Conservation (phyloP, 2,113 vertebrate genomes). For the Thamnophis sirtalis region DNA sequence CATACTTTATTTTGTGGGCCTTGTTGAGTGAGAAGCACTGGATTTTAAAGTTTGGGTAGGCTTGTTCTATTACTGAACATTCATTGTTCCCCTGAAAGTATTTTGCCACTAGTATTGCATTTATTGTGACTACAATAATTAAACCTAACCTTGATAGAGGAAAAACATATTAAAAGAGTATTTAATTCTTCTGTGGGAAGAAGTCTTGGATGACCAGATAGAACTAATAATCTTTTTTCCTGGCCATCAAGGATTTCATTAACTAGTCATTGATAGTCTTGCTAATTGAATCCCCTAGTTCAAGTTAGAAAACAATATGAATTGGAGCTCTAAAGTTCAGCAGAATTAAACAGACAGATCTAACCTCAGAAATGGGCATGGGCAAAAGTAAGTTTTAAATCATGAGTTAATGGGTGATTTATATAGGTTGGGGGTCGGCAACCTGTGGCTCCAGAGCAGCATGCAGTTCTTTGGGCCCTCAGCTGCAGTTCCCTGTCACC, state of each 20-base stretch:
- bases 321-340: not conserved
- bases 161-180: not conserved
- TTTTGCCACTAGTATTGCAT: not conserved
- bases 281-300: not conserved
- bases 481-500: no score
- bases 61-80: not conserved
- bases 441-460: no score
- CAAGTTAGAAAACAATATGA: not conserved
- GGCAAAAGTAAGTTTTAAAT: not conserved
- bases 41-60: not conserved
- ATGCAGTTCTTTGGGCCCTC: no score
- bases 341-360: not conserved
- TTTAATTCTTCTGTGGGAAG: not conserved
- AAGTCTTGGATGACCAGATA: no score
- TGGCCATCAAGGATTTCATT: not conserved
- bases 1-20: not conserved
- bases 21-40: not conserved
- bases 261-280: not conserved
- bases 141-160: not conserved
- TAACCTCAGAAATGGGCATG: not conserved
- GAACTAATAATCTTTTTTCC: not conserved
- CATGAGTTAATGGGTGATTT: slow-evolving; percentile 6
- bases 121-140: not conserved
- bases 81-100: not conserved
- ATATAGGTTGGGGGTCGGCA: not conserved